A percentile compares a stretch with the other conserved stretches of the same genome.
Conservation (phyloP, 2,797 vertebrate species). For the Amblyopsis hoosieri region DNA sequence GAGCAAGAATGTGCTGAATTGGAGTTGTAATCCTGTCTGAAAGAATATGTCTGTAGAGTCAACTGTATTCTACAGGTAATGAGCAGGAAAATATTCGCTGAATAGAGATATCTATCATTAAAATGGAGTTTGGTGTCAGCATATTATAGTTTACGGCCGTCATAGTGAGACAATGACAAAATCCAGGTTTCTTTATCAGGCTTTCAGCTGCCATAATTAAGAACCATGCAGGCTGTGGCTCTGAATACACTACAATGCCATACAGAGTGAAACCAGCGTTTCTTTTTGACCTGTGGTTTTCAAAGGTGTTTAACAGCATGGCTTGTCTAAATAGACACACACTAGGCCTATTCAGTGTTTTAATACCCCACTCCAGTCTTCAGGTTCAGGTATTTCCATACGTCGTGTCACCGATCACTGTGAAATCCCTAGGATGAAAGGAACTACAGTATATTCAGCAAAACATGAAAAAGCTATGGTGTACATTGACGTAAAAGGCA, state of each 20-base stretch:
- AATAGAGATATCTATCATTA: constrained; percentile 57
- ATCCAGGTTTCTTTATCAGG: constrained; percentile 2
- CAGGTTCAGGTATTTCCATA: no score
- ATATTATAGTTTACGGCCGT: constrained; percentile 25
- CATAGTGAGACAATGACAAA: constrained; percentile 23
- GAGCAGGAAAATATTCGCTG: constrained; percentile 58
- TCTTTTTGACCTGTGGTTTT: no score
- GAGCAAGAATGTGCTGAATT: constrained; percentile 8
- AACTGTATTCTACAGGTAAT: constrained; percentile 53
- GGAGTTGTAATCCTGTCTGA: constrained; percentile 26
- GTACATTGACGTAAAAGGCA: no score
- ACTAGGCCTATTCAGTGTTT: no score
- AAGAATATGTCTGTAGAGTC: constrained; percentile 12
- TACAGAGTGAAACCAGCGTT: not conserved
- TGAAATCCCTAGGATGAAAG: no score
- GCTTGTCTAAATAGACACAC: no score
- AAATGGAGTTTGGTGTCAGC: constrained; percentile 50
- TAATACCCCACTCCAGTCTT: no score
- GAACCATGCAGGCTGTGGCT: not conserved
- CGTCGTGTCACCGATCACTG: no score
- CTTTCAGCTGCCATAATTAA: constrained; percentile 25
- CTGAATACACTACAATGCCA: not conserved
- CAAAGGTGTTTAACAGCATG: no score
- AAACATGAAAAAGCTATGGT: no score
- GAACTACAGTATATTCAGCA: no score